A percentile compares a stretch with the other conserved stretches of the same genome.
Evolutionary conservation across 2,797 vertebrate genomes (phyloP).

Genomic region (Rousettus madagascariensis): DNA sequence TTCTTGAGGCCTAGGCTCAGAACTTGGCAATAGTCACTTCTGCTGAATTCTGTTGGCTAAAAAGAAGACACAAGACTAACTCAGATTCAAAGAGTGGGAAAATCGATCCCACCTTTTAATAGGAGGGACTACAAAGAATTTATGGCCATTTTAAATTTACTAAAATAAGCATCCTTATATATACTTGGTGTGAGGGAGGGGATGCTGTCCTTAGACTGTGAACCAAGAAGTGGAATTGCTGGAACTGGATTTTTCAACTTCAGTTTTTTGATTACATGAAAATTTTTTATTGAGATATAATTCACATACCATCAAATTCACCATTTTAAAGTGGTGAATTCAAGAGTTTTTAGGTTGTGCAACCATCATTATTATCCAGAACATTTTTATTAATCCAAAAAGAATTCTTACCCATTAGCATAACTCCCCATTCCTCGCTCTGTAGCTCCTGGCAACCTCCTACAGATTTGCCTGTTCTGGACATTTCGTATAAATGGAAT

Average conservation of each 20-base stretch:
- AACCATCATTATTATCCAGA: neutral
- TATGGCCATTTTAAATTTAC: neutral
- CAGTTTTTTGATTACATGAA: neutral
- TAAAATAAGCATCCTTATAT: neutral
- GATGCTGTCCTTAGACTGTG: neutral
- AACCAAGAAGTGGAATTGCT: neutral
- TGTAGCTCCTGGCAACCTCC: neutral
- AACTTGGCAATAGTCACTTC: neutral
- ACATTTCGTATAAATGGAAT: too few species aligned
- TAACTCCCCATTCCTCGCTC: neutral
- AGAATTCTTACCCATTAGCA: neutral
- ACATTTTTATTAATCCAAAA: neutral
- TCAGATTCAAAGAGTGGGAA: neutral
- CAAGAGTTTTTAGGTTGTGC: neutral
- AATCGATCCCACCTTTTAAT: neutral
- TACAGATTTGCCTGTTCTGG: neutral
- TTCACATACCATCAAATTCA: neutral
- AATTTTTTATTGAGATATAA: neutral
- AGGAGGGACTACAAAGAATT: neutral
- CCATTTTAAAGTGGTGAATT: neutral
- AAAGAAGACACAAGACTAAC: neutral
- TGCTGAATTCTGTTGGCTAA: neutral
- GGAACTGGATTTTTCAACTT: neutral
- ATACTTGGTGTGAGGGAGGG: neutral
- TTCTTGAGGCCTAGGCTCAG: neutral